These are phyloP conservation scores for Dermochelys coriacea DNA, from an alignment of 2,797 vertebrate species.

Conservation along the genomic window DNA sequence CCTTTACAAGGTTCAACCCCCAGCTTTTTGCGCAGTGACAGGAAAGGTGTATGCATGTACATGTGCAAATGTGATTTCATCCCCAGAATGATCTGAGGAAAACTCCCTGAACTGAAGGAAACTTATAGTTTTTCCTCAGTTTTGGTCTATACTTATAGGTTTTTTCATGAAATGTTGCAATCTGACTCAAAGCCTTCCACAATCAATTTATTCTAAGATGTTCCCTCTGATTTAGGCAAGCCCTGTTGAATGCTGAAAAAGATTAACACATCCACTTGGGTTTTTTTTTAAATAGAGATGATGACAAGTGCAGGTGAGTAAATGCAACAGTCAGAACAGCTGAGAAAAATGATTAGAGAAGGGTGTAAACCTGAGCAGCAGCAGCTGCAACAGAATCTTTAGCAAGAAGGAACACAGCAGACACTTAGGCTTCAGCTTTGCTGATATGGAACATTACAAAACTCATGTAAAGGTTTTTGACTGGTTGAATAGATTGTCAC, in stretches of 20 bases:
- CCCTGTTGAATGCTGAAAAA: neutral
- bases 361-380: neutral
- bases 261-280: neutral
- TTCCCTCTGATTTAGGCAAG: neutral
- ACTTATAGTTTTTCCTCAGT: neutral
- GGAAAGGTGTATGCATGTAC: neutral
- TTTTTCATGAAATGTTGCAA: neutral
- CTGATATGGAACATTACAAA: neutral
- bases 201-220: neutral
- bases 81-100: neutral
- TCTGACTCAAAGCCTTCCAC: neutral
- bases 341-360: neutral
- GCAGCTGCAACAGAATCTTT: neutral
- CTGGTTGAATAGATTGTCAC: neutral
- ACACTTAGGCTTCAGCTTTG: neutral
- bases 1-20: neutral
- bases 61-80: neutral
- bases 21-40: neutral
- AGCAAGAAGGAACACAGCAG: neutral
- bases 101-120: neutral
- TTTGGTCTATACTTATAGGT: neutral
- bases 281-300: neutral
- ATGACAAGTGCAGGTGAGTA: neutral
- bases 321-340: neutral
- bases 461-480: neutral